phyloP scores from a whole-genome alignment of 2,113 vertebrate genomes.

The Cottus gobio region DNA sequence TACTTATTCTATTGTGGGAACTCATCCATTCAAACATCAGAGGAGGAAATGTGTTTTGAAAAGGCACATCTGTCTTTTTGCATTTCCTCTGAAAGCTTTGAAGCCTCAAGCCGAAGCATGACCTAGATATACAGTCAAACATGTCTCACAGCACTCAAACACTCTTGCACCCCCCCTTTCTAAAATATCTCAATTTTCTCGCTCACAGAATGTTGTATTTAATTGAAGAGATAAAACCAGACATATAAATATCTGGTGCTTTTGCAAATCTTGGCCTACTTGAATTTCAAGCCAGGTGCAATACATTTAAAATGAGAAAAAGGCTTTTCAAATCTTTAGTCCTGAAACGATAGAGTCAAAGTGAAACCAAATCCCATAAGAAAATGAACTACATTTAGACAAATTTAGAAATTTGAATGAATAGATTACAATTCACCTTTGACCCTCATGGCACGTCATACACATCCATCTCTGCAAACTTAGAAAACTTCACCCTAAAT shows the following conservation, averaged over 20 bases:
- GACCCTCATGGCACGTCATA: not conserved
- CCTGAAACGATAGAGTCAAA: not conserved
- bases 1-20: not conserved
- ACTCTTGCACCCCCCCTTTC: not conserved
- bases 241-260: not conserved
- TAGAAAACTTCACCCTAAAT: not conserved
- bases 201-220: not conserved
- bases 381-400: not conserved
- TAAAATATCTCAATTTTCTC: not conserved
- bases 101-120: constrained; percentile 51
- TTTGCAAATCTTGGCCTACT: not conserved
- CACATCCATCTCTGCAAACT: not conserved
- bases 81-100: constrained; percentile 58
- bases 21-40: not conserved
- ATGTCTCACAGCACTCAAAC: constrained; percentile 34
- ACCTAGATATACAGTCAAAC: constrained; percentile 54
- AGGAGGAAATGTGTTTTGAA: constrained; percentile 13
- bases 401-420: not conserved
- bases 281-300: not conserved
- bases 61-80: constrained; percentile 51
- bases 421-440: not conserved
- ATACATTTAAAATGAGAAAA: not conserved
- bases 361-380: not conserved
- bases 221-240: not conserved
- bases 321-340: too few species aligned